A percentile compares a stretch with the other conserved stretches of the same genome.
Evolutionary conservation across 2,797 vertebrate species (phyloP).

Genomic region (Gallinago solitaria): DNA sequence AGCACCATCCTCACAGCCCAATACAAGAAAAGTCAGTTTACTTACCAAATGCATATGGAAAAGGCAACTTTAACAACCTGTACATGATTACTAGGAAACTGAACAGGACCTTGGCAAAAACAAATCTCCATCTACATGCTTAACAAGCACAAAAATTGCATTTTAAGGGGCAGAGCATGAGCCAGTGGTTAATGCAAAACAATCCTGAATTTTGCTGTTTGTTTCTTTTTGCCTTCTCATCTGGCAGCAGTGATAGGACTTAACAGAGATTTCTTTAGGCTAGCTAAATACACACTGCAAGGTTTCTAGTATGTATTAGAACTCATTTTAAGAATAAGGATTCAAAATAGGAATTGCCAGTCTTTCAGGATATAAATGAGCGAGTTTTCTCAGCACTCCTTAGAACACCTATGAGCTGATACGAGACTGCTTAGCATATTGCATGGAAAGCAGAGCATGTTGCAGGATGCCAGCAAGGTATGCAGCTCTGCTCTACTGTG

Average conservation of each 20-base stretch:
- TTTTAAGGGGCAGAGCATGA: not conserved
- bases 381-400: not conserved
- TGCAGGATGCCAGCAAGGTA: not conserved
- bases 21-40: not conserved
- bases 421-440: not conserved
- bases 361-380: not conserved
- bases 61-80: not conserved
- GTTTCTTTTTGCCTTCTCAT: not conserved
- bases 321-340: not conserved
- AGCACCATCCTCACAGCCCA: not conserved
- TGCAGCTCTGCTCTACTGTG: not conserved
- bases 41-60: not conserved
- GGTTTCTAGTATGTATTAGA: not conserved
- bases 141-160: not conserved
- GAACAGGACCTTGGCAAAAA: not conserved
- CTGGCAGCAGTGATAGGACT: not conserved
- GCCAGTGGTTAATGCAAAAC: not conserved
- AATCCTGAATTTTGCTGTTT: not conserved
- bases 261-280: not conserved
- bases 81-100: not conserved
- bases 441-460: not conserved
- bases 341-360: not conserved
- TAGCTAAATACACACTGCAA: not conserved
- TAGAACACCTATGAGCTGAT: not conserved
- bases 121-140: not conserved